Percentiles rank a stretch among this genome's conserved stretches.
Conservation (phyloP, 2,797 vertebrate species). For the Prionace glauca region DNA sequence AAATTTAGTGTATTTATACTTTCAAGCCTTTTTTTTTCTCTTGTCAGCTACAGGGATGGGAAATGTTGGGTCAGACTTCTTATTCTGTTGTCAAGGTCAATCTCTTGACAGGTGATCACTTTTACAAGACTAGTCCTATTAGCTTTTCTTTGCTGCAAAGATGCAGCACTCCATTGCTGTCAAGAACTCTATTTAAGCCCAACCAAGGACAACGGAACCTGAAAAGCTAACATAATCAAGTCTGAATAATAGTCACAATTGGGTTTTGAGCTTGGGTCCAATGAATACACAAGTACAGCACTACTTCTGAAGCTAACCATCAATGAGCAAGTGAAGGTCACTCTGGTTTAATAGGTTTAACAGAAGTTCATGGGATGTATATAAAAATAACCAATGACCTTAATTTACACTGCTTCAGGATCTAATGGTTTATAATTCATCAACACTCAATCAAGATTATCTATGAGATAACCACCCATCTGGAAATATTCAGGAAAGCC, state of each 20-base stretch:
- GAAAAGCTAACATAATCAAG: constrained; percentile 19
- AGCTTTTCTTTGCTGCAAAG: background rate
- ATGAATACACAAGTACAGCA: background rate
- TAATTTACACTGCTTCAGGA: constrained; percentile 17
- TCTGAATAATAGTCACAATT: constrained; percentile 14
- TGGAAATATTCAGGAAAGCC: background rate
- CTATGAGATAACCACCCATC: background rate
- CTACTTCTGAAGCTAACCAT: background rate
- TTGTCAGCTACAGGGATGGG: background rate
- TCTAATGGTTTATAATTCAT: background rate
- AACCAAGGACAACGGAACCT: background rate
- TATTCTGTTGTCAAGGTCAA: constrained; percentile 10
- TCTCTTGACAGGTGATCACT: constrained; percentile 21
- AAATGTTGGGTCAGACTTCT: background rate
- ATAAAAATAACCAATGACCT: constrained; percentile 3
- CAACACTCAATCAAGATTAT: background rate
- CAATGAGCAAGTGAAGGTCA: background rate
- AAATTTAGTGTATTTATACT: background rate
- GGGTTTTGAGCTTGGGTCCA: background rate
- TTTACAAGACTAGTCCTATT: constrained; percentile 9
- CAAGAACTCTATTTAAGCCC: background rate
- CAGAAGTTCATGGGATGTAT: background rate
- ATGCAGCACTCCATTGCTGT: background rate
- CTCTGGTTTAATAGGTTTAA: constrained; percentile 9
- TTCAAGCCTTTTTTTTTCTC: background rate